Evolutionary conservation across 2,113 vertebrate genomes (phyloP), one percentile per base, ranked within the genome.

Genomic region (Chaetura pelagica): DNA sequence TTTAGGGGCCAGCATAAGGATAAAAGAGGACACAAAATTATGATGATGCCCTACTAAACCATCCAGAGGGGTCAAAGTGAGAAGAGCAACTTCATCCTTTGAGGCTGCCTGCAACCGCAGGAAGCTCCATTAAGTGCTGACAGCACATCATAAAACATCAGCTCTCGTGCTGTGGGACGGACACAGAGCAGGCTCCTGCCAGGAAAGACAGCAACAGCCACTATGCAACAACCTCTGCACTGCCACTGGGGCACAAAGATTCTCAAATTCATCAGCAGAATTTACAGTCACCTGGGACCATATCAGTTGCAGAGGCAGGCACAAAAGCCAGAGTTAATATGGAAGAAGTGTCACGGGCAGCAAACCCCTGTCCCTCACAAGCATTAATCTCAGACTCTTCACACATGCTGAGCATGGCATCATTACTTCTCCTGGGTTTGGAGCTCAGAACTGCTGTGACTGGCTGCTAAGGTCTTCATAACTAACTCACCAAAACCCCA

Each of bases 41-140:
- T 63, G 18, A 55, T 35, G 19, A 27, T 62, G n/a, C 26, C 51
- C 67, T 51, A 40, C 58, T 85, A 93, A 96, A 76, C 87, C 42
- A 95, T 29, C 51, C 52, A 74, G 62, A 51, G 58, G 62, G 71
- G 78, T 83, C 63, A 81, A 23, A 74, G 61, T 52, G 63, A 91
- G 80, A 84, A 76, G 71, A 87, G 89, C 79, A 96, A 84, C 89
- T 89, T 92, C 42, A 90, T 93, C 38, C 72, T 90, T 55, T 63
- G 83, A 90, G 89, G 24, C 83, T 89, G 42, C 55, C 81, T 58
- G 20, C 77, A 87, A 67, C 51, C 0, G 1, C 55, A 64, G 83
- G 89, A 92, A 95, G 87, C 86, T 89, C 80, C 72, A 89, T 95
- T 94, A 92, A 86, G 64, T 96, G 42, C 79, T 81, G 73, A 55